Evolutionary conservation across 2,113 vertebrate genomes (phyloP), one percentile per base, ranked within the genome.

Genomic region (Coreoperca whiteheadi): DNA sequence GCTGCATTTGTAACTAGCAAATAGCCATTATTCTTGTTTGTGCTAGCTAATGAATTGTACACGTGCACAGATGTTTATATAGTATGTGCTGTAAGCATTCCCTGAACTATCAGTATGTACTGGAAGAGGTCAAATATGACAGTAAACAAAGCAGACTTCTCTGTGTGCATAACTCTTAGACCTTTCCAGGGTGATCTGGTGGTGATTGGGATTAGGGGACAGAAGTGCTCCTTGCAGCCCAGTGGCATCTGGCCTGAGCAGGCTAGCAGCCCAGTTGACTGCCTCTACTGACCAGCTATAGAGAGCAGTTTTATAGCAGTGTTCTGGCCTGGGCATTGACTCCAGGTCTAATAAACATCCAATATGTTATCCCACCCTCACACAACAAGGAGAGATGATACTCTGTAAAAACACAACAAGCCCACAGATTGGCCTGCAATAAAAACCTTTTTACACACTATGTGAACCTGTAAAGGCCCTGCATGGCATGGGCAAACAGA

Each of bases 321-420:
- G 57, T 88, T 91, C 84, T 79, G 89, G 90, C 89, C 87, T 83
- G 82, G 90, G 83, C 92, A 91, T 92, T 92, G 92, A 93, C 90
- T 92, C 87, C 60, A 46, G 86, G 74, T 78, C 92, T 88, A 92
- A 93, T 95, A 95, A 95, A 95, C 92, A 87, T 91, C 90, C 93
- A 93, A 87, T 91, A 89, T 94, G 92, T 88, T 94, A 88, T 87
- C 87, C 85, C 84, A 87, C 72, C 85, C 89, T 87, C 91, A 84
- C 84, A 87, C 90, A 88, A 91, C 87, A 84, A 86, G 87, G 82
- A 77, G 83, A 85, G 85, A 91, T 88, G 89, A 72, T 81, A 89
- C 92, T 89, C 87, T 93, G 91, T 94, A 94, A 94, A 93, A 92
- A 92, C 91, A 93, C 87, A 88, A 87, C 90, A 92, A 85, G 82